Conservation (phyloP, 2,888 invertebrate genomes). For the Ypsolopha scabrella region DNA sequence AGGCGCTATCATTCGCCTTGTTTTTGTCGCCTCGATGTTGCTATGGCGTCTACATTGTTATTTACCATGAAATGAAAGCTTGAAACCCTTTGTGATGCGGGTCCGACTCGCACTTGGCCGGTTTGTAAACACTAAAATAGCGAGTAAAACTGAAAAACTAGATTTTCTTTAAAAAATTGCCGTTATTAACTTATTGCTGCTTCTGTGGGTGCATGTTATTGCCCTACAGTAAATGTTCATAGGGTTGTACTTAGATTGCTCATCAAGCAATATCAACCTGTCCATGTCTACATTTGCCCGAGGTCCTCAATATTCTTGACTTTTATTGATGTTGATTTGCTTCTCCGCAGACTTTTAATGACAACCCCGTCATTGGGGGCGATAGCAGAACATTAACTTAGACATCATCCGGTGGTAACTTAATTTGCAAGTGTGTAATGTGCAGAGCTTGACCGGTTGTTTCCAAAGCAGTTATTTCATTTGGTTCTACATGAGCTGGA, state of each 20-base stretch:
- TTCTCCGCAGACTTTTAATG: background rate
- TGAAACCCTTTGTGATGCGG: no score
- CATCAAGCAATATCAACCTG: conserved; percentile 19
- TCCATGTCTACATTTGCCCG: background rate
- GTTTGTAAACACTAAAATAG: no score
- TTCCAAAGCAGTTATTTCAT: background rate
- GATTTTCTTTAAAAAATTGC: no score
- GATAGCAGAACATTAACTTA: background rate
- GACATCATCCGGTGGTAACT: background rate
- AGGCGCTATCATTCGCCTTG: no score
- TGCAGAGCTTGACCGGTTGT: background rate
- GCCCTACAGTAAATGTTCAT: no score
- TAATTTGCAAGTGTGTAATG: background rate
- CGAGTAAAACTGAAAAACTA: no score
- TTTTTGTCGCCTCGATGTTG: no score
- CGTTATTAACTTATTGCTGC: no score
- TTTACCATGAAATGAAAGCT: no score
- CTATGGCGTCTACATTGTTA: no score
- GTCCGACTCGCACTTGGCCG: no score
- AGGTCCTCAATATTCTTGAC: background rate
- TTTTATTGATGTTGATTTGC: conserved; percentile 10
- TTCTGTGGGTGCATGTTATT: no score
- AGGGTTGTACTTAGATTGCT: conserved; percentile 14
- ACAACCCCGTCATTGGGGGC: background rate
- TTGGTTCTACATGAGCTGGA: background rate